phyloP scores from a whole-genome alignment of 2,797 vertebrate species.

The Anniella stebbinsi region DNA sequence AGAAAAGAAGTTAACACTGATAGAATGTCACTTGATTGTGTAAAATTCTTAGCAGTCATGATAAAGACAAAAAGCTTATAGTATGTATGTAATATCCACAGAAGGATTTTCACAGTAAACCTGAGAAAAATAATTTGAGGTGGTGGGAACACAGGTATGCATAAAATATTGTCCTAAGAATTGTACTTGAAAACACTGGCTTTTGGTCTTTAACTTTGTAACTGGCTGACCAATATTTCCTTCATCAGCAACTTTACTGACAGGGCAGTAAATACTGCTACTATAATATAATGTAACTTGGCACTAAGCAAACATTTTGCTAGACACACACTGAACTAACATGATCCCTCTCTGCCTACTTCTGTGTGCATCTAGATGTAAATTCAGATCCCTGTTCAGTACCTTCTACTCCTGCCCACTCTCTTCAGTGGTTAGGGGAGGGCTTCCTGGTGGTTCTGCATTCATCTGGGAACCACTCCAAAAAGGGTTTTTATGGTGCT shows the following conservation, averaged over 20 bases:
- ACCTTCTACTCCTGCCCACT: too few relatives aligned
- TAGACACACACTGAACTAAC: not conserved
- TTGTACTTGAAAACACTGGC: not conserved
- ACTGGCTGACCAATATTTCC: not conserved
- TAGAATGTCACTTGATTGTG: not conserved
- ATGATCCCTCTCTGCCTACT: not conserved
- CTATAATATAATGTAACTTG: not conserved
- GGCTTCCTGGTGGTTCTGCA: too few relatives aligned
- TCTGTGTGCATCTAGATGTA: not conserved
- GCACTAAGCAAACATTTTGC: not conserved
- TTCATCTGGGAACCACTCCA: too few relatives aligned
- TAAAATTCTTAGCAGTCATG: not conserved
- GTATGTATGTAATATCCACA: conserved; percentile 10
- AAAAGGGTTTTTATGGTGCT: too few relatives aligned
- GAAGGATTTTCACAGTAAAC: not conserved
- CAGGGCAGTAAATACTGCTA: not conserved
- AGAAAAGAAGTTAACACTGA: not conserved
- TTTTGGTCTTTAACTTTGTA: not conserved
- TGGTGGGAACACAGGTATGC: not conserved
- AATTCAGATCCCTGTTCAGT: not conserved
- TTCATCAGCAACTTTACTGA: not conserved
- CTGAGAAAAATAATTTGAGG: not conserved
- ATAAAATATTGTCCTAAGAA: not conserved
- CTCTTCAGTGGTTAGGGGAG: too few relatives aligned
- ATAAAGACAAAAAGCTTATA: conserved; percentile 14